Evolutionary conservation across 1,140 invertebrate species (phyloP), one percentile per base, ranked within the genome.

Genomic region (Drosophila ficusphila): DNA sequence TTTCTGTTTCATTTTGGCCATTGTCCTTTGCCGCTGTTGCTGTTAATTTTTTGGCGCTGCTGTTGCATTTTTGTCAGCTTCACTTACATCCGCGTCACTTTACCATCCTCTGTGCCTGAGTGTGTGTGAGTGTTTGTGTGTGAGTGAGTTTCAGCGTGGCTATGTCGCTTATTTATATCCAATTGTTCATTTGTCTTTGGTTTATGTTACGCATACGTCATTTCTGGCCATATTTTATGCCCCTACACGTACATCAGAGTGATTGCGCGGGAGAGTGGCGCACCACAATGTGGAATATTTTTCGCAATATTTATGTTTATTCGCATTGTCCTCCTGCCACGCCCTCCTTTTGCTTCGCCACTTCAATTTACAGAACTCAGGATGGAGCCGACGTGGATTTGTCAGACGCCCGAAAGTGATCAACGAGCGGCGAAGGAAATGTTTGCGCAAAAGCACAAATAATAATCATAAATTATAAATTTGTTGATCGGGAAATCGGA

Each of bases 161-260:
- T 48, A 58, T 27, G 62, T 73, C 77, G 81, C 82, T 88, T 88
- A 88, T 88, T 88, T 88, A 88, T 88, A 88, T 78, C 82, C 82
- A 88, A 88, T 88, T 88, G 82, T 88, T 88, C 82, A 88, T 88
- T 88, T 88, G 82, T 78, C 82, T 88, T 88, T 88, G 82, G 82
- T 82, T 88, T 88, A 82, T 88, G 83, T 78, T 88, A 88, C 82
- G 82, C 82, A 88, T 88, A 88, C 82, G 78, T 88, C 82, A 88
- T 88, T 85, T 81, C 56, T 71, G 82, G 61, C 82, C 83, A 85
- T 85, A 85, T 85, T 86, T 85, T 86, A 81, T 76, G 67, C 71
- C 61, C 48, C 48, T 75, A 64, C 52, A 39, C 36, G 33, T 25
- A 23, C 61, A 78, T 52, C 39, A 67, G 27, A 57, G 42, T 57